Evolutionary conservation across 1,140 invertebrate species (phyloP), one percentile per base, ranked within the genome.

Genomic region (Gryon sp.): DNA sequence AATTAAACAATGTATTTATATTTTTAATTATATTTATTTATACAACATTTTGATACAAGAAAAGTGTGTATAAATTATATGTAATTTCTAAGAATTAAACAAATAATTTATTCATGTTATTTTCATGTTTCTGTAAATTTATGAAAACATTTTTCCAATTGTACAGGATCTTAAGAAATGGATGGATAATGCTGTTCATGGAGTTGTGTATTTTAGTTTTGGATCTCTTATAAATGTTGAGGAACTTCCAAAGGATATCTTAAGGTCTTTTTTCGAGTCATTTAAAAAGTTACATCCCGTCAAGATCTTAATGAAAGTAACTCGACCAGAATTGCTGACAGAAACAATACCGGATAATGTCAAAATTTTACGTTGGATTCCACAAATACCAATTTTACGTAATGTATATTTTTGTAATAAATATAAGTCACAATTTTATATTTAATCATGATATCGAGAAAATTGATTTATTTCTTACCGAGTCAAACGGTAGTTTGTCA

Each of bases 161-260:
- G 30, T 60, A 7, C 84, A 93, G 92, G 91, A 92, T 34, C 79
- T 94, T n/a, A 88, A 92, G 78, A 90, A 91, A 53, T 92, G 92
- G 82, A 84, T 94, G 40, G 91, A 93, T 65, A 91, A 90, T 75
- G 90, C 92, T 26, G 87, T 90, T 70, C 82, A 93, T 76, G 93
- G 93, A 0, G 91, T 94, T 1, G 90, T 95, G 24, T 92, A 92
- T 66, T 92, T 94, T 70, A 93, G 91, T 76, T 90, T 94, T 80
- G 94, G 94, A 20, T 92, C 93, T 7, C 89, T 92, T 78, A 85
- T 93, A 12, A 89, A 90, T 55, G 89, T 90, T 52, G 89, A 91
- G n/a, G 87, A 89, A 0, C 84, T 95, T 68, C 90, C 92, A 0
- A 73, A 88, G 2, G 86, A 90, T 1, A 50, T 22, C 9, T 9